Evolutionary conservation across 1,140 invertebrate species (phyloP).

Genomic region (Ceratosolen solmsi): DNA sequence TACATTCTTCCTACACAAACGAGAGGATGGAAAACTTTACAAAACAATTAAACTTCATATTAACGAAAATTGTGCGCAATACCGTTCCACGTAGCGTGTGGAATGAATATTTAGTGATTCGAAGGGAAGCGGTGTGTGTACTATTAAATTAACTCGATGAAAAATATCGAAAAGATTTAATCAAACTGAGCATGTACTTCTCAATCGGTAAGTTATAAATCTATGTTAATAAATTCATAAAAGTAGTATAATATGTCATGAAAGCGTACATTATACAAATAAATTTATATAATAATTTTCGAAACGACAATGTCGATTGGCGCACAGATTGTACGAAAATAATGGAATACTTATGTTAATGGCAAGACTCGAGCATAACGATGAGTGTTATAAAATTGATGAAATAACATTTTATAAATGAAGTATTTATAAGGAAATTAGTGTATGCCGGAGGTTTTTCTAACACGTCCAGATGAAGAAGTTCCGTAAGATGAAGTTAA

Average conservation of each 20-base stretch:
- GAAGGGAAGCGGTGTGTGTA: too few relatives aligned
- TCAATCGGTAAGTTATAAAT: too few relatives aligned
- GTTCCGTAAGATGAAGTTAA: not conserved
- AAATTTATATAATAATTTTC: too few relatives aligned
- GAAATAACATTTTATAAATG: not conserved
- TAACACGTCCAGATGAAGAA: not conserved
- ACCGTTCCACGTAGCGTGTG: too few relatives aligned
- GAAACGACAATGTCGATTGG: too few relatives aligned
- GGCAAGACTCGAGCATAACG: not conserved
- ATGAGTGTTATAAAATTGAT: slow-evolving; percentile 8
- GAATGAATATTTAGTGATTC: too few relatives aligned
- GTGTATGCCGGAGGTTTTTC: too few relatives aligned
- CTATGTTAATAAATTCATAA: not conserved
- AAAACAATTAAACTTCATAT: not conserved
- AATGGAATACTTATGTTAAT: not conserved
- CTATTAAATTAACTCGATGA: too few relatives aligned
- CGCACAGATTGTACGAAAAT: not conserved
- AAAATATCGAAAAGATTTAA: too few relatives aligned
- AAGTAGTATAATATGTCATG: not conserved
- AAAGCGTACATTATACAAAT: too few relatives aligned
- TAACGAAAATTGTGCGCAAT: not conserved
- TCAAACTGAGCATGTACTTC: too few relatives aligned
- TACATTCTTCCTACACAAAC: slow-evolving; percentile 69
- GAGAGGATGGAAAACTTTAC: not conserved
- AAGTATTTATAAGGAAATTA: not conserved